phyloP scores from a whole-genome alignment of 2,888 invertebrate genomes.

The Petrophora chlorosata region DNA sequence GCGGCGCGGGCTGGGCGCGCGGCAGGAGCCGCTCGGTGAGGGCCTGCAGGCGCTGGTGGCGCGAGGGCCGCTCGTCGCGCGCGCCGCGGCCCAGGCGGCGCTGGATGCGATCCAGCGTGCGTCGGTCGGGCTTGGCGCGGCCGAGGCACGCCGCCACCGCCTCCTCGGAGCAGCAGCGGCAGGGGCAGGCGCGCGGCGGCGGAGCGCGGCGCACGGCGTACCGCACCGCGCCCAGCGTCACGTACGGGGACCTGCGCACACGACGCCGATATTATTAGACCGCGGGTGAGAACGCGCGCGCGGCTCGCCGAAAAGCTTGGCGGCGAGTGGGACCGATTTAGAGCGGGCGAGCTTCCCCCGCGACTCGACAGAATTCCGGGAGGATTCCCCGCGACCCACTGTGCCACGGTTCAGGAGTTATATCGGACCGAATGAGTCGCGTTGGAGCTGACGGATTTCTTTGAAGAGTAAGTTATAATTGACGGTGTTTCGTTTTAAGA shows the following conservation, averaged over 20 bases:
- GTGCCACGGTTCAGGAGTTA: slow-evolving; percentile 62
- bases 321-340: slow-evolving; percentile 80
- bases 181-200: slow-evolving; percentile 83
- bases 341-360: slow-evolving; percentile 72
- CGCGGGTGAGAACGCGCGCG: slow-evolving; percentile 49
- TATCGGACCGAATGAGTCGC: slow-evolving; percentile 65
- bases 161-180: slow-evolving; percentile 83
- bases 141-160: slow-evolving; percentile 80
- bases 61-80: slow-evolving; percentile 78
- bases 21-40: slow-evolving; percentile 91
- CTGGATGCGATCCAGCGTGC: slow-evolving; percentile 93
- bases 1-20: slow-evolving; percentile 59
- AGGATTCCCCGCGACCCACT: slow-evolving; percentile 80
- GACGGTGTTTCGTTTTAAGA: slow-evolving; percentile 38
- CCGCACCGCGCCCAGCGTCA: slow-evolving; percentile 88
- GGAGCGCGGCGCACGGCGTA: slow-evolving; percentile 88
- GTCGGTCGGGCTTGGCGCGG: slow-evolving; percentile 81
- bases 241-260: slow-evolving; percentile 82
- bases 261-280: slow-evolving; percentile 61
- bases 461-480: slow-evolving; percentile 52
- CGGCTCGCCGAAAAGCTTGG: slow-evolving; percentile 70
- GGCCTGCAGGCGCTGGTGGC: slow-evolving; percentile 89
- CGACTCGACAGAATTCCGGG: slow-evolving; percentile 73
- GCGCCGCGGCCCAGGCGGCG: slow-evolving; percentile 87
- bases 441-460: slow-evolving; percentile 29